Conservation (phyloP, 2,113 vertebrate genomes). For the Gulo gulo region DNA sequence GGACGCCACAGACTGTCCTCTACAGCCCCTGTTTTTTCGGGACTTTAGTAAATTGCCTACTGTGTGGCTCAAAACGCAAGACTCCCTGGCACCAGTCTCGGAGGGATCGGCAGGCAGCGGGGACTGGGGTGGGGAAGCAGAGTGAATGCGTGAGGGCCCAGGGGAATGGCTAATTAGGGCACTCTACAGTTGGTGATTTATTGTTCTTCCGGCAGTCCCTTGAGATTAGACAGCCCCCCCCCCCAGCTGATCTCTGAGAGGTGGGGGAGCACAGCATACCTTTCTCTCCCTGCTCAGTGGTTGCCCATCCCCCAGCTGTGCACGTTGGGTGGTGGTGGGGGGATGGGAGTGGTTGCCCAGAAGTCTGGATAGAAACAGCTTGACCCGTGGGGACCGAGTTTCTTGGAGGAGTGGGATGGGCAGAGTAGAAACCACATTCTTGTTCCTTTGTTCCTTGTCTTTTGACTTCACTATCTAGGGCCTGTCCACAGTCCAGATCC, state of each 20-base stretch:
- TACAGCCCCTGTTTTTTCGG: not conserved
- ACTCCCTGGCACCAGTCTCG: accelerated
- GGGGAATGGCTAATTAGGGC: too few species aligned
- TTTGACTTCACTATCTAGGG: not conserved
- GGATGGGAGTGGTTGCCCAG: not conserved
- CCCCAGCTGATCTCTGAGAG: not conserved
- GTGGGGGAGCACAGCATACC: accelerated
- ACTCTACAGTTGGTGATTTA: not conserved
- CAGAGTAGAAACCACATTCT: accelerated
- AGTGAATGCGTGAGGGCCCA: accelerated
- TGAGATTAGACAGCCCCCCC: not conserved
- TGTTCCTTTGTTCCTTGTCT: not conserved
- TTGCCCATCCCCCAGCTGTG: not conserved
- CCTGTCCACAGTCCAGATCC: not conserved
- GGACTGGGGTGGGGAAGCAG: not conserved
- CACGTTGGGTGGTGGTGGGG: accelerated
- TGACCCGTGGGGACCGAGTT: accelerated
- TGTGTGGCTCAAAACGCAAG: not conserved
- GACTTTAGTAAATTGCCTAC: not conserved
- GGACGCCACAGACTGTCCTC: not conserved
- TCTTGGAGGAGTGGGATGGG: not conserved
- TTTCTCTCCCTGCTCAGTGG: not conserved
- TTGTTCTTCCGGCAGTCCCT: not conserved
- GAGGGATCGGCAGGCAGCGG: accelerated
- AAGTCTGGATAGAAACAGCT: not conserved